These are phyloP conservation scores for Leptodactylus fallax DNA, from an alignment of 2,797 vertebrate genomes.

Conservation along the genomic window DNA sequence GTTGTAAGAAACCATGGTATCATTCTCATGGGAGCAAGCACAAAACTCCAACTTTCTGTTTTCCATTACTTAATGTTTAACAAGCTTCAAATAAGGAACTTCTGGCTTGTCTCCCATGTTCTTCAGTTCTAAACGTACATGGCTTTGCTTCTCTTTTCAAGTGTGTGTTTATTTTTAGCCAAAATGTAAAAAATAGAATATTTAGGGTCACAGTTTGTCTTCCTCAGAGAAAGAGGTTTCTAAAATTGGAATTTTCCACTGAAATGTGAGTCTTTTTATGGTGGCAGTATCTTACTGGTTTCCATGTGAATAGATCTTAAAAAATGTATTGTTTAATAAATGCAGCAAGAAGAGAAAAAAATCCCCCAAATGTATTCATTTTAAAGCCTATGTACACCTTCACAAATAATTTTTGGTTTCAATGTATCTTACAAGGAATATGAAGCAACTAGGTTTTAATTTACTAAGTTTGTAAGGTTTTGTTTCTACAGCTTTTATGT, in stretches of 20 bases:
- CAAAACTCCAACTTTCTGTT: conserved; percentile 14
- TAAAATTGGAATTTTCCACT: conserved; percentile 49
- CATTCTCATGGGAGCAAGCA: conserved; percentile 46
- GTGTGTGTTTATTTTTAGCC: conserved; percentile 37
- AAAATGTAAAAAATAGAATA: not conserved
- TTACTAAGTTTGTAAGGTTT: no score
- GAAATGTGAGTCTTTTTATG: not conserved
- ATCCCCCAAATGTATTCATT: no score
- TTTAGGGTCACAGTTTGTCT: conserved; percentile 29
- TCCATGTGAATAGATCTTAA: not conserved
- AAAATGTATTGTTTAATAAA: no score
- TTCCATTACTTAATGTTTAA: conserved; percentile 55
- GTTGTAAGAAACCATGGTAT: not conserved
- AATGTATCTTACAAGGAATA: no score
- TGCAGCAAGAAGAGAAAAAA: no score
- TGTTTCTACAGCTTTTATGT: no score
- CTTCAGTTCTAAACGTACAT: conserved; percentile 22
- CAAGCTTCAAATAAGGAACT: conserved; percentile 22
- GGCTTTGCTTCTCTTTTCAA: conserved; percentile 41
- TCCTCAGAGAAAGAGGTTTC: not conserved
- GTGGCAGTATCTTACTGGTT: not conserved
- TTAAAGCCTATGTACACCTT: no score
- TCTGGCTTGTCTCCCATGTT: conserved; percentile 44
- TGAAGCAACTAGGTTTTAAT: no score
- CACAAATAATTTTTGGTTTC: no score